Evolutionary conservation across 2,113 vertebrate genomes (phyloP).

Genomic region (Chlorodrepanis virens): DNA sequence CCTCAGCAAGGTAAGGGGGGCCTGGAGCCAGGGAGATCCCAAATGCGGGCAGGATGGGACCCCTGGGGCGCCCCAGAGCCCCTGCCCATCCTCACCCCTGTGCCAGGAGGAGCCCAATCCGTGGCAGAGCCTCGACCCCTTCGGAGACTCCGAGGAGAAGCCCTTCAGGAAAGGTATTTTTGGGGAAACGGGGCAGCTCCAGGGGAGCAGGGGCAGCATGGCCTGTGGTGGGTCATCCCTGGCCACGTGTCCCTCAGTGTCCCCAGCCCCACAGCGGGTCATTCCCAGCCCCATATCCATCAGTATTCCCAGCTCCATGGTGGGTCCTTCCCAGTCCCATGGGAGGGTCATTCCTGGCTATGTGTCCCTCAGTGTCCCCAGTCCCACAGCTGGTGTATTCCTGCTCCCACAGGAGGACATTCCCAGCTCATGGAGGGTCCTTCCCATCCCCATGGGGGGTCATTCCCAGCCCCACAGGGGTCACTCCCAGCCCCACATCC

Average conservation of each 20-base stretch:
- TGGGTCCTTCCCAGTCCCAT: not conserved
- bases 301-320: not conserved
- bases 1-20: not conserved
- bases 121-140: slow-evolving; percentile 84
- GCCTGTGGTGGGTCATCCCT: not conserved
- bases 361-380: not conserved
- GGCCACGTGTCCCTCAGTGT: not conserved
- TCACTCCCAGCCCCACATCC: not conserved
- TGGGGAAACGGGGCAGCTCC: not conserved
- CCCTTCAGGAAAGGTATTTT: slow-evolving; percentile 79
- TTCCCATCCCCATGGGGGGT: not conserved
- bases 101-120: slow-evolving; percentile 71
- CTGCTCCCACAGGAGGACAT: not conserved
- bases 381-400: too few species aligned
- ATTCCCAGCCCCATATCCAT: not conserved
- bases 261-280: not conserved
- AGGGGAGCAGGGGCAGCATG: not conserved
- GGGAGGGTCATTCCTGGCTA: not conserved
- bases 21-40: not conserved
- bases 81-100: not conserved
- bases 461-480: too few species aligned
- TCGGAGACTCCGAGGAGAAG: slow-evolving; percentile 70
- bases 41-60: not conserved
- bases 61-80: rapidly evolving
- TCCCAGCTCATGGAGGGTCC: not conserved